These are phyloP conservation scores for Knipowitschia caucasica DNA, from an alignment of 2,797 vertebrate genomes.

Conservation along the genomic window DNA sequence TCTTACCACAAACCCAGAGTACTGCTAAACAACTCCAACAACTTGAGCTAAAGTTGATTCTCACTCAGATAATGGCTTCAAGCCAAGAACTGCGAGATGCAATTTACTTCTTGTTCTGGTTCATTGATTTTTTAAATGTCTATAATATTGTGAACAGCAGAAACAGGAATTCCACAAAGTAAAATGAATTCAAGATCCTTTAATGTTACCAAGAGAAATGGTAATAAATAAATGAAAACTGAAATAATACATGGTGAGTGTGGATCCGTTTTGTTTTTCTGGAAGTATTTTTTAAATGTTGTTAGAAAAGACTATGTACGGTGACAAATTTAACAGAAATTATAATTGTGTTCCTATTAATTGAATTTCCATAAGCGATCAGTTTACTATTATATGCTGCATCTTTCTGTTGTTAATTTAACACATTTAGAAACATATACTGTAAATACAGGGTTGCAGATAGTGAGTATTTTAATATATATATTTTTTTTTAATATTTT, in stretches of 20 bases:
- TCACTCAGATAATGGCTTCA: constrained; percentile 24
- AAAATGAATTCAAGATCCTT: constrained; percentile 3
- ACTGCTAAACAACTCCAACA: constrained; percentile 48
- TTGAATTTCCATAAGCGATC: no score
- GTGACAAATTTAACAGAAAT: no score
- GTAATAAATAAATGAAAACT: constrained; percentile 27
- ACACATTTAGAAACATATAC: no score
- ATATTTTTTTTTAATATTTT: no score
- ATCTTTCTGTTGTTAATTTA: no score
- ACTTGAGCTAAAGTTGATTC: constrained; percentile 52
- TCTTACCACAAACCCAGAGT: constrained; percentile 44
- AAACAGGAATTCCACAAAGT: constrained; percentile 7
- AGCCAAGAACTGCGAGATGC: constrained; percentile 21
- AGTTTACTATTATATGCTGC: no score
- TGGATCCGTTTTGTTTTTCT: background rate
- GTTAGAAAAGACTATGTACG: no score
- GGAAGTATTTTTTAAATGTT: background rate
- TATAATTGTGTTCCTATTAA: no score
- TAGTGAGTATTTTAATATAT: no score
- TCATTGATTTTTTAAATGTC: constrained; percentile 15
- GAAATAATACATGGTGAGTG: constrained; percentile 28
- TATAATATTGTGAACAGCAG: constrained; percentile 3
- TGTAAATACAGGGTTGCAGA: no score
- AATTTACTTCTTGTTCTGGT: constrained; percentile 18
- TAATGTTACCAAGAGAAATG: constrained; percentile 10